These are phyloP conservation scores for Melanerpes aurifrons DNA, from an alignment of 2,113 vertebrate species.

Conservation along the genomic window DNA sequence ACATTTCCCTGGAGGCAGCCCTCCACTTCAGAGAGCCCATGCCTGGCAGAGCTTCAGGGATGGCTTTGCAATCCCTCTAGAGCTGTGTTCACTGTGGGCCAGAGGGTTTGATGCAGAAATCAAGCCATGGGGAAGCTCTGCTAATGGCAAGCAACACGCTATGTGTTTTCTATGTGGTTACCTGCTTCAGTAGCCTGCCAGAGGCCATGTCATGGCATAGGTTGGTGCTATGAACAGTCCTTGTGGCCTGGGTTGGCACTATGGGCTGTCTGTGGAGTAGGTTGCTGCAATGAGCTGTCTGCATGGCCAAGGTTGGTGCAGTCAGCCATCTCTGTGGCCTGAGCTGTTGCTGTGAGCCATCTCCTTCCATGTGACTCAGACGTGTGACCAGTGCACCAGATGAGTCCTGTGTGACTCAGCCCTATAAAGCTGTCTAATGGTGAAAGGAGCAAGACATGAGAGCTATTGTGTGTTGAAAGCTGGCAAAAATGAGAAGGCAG, in stretches of 20 bases:
- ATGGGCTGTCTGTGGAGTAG: neutral
- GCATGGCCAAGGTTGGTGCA: neutral
- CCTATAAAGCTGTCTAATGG: neutral
- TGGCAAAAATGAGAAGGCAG: neutral
- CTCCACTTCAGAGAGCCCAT: neutral
- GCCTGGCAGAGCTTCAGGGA: neutral
- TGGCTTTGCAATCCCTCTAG: neutral
- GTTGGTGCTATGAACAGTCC: neutral
- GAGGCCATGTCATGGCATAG: fast-evolving
- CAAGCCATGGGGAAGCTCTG: neutral
- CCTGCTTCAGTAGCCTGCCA: neutral
- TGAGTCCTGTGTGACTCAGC: neutral
- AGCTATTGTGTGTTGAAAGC: neutral
- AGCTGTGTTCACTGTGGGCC: neutral
- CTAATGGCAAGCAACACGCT: neutral
- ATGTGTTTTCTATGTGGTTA: neutral
- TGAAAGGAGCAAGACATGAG: neutral
- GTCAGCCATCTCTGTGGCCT: neutral
- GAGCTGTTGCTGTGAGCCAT: neutral
- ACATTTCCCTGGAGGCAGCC: neutral
- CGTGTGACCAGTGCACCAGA: neutral
- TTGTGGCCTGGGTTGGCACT: neutral
- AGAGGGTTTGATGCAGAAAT: neutral
- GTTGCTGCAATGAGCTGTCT: neutral
- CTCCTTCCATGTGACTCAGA: neutral